phyloP scores from a whole-genome alignment of 2,113 vertebrate species.

The Vidua chalybeata region DNA sequence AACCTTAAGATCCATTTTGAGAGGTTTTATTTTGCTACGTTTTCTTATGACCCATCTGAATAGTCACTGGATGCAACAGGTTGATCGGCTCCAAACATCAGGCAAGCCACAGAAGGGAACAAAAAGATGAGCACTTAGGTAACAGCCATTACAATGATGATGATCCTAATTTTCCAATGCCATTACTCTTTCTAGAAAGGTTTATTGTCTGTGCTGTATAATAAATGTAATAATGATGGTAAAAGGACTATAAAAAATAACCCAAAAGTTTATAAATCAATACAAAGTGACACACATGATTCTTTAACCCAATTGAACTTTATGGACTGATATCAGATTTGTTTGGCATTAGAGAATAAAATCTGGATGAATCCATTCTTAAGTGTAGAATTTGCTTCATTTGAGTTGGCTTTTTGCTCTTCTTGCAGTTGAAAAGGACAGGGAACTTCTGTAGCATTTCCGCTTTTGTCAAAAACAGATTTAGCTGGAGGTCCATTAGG shows the following conservation, averaged over 20 bases:
- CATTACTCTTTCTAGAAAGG: slow-evolving; percentile 24
- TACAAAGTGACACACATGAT: background rate
- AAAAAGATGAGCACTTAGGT: background rate
- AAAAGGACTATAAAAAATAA: background rate
- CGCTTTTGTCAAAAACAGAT: background rate
- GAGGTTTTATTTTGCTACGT: background rate
- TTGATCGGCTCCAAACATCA: background rate
- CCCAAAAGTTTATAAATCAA: slow-evolving; percentile 4
- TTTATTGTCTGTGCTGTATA: slow-evolving; percentile 14
- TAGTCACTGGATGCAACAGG: background rate
- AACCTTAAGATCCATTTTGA: background rate
- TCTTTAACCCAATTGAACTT: background rate
- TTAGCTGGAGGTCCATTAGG: background rate
- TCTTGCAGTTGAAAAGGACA: background rate
- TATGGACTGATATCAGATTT: background rate
- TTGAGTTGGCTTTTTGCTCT: background rate
- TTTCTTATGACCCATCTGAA: background rate
- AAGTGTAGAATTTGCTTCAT: background rate
- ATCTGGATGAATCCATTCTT: background rate
- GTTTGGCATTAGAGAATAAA: background rate
- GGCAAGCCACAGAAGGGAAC: background rate
- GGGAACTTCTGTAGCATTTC: background rate
- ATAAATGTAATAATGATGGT: background rate
- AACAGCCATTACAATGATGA: slow-evolving; percentile 16
- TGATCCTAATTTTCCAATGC: background rate